A percentile compares a stretch with the other conserved stretches of the same genome.
phyloP scores from a whole-genome alignment of 2,888 invertebrate species.

The Polydesmus complanatus region DNA sequence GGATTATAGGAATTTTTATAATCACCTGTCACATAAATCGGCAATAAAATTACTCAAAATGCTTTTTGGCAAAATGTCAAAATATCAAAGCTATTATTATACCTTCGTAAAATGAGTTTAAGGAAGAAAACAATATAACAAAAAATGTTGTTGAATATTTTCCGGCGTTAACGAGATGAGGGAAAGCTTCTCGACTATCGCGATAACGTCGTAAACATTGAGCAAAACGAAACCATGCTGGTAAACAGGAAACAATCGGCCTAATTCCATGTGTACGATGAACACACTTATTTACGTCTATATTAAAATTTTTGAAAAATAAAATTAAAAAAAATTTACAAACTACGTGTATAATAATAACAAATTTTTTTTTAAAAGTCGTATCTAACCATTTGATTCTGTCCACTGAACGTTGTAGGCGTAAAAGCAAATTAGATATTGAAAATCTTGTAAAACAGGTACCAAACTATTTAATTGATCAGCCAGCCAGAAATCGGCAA shows the following conservation, averaged over 20 bases:
- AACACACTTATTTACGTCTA: constrained; percentile 49
- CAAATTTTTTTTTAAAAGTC: too few species aligned
- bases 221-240: constrained; percentile 95
- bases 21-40: constrained; percentile 39
- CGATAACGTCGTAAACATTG: constrained; percentile 91
- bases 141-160: constrained; percentile 97
- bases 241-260: constrained; percentile 76
- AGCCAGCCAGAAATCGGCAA: constrained; percentile 98
- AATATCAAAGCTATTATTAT: too few species aligned
- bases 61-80: not conserved
- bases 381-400: constrained; percentile 14
- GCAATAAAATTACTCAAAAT: too few species aligned
- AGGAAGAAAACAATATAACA: constrained; percentile 70
- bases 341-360: too few species aligned
- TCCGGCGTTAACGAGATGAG: constrained; percentile 93
- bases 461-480: constrained; percentile 91
- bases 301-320: constrained; percentile 18
- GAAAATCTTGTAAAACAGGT: constrained; percentile 80
- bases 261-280: constrained; percentile 59
- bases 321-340: too few species aligned
- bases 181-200: constrained; percentile 84
- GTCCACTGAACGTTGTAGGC: constrained; percentile 36
- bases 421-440: constrained; percentile 88
- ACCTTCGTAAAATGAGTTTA: constrained; percentile 51
- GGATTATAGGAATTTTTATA: constrained; percentile 56